Evolutionary conservation across 2,113 vertebrate species (phyloP).

Genomic region (Merops nubicus): DNA sequence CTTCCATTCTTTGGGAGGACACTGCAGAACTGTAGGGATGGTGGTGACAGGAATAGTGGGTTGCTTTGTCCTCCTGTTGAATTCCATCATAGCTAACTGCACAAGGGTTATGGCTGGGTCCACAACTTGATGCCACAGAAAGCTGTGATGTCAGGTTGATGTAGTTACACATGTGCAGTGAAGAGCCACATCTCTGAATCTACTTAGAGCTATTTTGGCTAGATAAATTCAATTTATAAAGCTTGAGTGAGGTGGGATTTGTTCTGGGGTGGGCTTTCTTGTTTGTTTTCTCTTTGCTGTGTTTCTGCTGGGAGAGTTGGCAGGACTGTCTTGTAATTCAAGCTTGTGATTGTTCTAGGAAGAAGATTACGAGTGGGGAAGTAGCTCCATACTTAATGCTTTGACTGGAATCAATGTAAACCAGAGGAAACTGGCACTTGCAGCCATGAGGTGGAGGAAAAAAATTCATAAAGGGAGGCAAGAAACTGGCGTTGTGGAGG

Average conservation of each 20-base stretch:
- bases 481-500: slow-evolving; percentile 67
- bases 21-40: background rate
- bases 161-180: background rate
- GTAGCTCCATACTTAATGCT: slow-evolving; percentile 85
- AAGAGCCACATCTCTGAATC: background rate
- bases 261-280: background rate
- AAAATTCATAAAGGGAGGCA: slow-evolving; percentile 79
- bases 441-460: slow-evolving; percentile 94
- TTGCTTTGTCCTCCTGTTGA: background rate
- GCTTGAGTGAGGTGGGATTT: background rate
- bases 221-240: background rate
- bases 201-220: background rate
- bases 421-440: slow-evolving; percentile 88
- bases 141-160: background rate
- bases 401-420: slow-evolving; percentile 85
- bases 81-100: background rate
- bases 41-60: background rate
- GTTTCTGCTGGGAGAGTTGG: background rate
- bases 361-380: slow-evolving; percentile 97
- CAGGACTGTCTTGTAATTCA: background rate
- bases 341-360: slow-evolving; percentile 77
- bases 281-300: background rate
- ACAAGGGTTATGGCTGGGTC: background rate
- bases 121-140: background rate
- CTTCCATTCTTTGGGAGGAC: background rate